These are phyloP conservation scores for Oegoconia quadripuncta DNA, from an alignment of 2,888 invertebrate species.

Conservation along the genomic window DNA sequence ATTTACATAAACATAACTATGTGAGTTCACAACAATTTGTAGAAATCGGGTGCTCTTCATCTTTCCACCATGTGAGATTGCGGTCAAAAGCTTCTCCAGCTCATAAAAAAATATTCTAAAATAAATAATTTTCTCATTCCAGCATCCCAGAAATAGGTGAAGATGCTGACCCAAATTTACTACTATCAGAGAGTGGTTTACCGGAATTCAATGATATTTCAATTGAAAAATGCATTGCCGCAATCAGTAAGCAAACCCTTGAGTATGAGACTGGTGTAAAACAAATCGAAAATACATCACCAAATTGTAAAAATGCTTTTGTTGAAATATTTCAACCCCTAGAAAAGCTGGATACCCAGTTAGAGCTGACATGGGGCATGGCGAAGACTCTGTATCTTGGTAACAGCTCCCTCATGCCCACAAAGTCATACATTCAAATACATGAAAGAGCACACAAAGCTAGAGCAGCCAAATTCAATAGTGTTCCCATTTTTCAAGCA, in stretches of 20 bases:
- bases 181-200: slow-evolving; percentile 85
- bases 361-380: slow-evolving; percentile 92
- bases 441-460: slow-evolving; percentile 89
- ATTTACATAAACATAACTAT: no score
- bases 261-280: slow-evolving; percentile 89
- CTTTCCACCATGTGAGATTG: no score
- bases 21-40: no score
- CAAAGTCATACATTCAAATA: slow-evolving; percentile 87
- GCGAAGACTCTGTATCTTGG: slow-evolving; percentile 91
- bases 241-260: slow-evolving; percentile 89
- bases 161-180: slow-evolving; percentile 87
- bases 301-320: slow-evolving; percentile 80
- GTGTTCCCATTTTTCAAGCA: slow-evolving; percentile 82
- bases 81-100: no score
- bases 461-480: slow-evolving; percentile 85
- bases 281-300: slow-evolving; percentile 79
- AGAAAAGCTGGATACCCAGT: slow-evolving; percentile 84
- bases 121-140: slow-evolving; percentile 30
- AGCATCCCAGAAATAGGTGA: slow-evolving; percentile 92
- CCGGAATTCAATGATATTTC: slow-evolving; percentile 90
- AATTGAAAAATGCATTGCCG: slow-evolving; percentile 90
- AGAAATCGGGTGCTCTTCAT: no score
- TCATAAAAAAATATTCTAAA: no score
- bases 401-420: slow-evolving; percentile 88
- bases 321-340: slow-evolving; percentile 85